These are phyloP conservation scores for Synergus japonicus DNA, from an alignment of 2,888 invertebrate species.

Conservation along the genomic window DNA sequence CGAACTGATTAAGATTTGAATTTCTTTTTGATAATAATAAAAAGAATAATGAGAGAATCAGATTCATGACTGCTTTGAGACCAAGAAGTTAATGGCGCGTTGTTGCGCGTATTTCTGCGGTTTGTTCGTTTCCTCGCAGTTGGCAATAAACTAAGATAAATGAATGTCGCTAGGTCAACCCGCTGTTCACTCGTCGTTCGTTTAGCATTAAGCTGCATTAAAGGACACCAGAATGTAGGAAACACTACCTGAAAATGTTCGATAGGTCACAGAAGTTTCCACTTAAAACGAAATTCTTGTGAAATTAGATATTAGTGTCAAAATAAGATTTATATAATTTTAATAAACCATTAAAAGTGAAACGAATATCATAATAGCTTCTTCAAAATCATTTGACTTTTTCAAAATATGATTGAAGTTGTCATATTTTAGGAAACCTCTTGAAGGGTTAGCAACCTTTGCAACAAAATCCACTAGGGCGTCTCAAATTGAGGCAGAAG, in stretches of 20 bases:
- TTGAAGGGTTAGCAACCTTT: conserved; percentile 62
- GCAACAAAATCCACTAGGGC: conserved; percentile 73
- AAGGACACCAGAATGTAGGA: neutral
- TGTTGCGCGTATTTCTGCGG: conserved; percentile 72
- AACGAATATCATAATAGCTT: neutral
- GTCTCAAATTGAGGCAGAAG: conserved; percentile 75
- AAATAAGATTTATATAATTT: neutral
- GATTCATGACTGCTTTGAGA: conserved; percentile 52
- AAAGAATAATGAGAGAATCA: neutral
- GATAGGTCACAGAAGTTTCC: neutral
- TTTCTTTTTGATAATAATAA: neutral
- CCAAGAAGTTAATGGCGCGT: conserved; percentile 73
- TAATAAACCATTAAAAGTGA: neutral
- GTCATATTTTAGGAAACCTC: neutral
- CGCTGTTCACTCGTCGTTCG: conserved; percentile 73
- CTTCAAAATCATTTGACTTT: neutral
- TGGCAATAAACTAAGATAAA: conserved; percentile 75
- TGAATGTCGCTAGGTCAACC: conserved; percentile 70
- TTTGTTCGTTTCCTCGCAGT: conserved; percentile 73
- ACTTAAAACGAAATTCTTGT: neutral
- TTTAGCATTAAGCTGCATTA: conserved; percentile 71
- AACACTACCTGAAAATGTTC: neutral
- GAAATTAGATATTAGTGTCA: no score
- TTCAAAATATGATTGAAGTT: neutral
- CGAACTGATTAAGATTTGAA: neutral